phyloP scores from a whole-genome alignment of 1,140 invertebrate genomes.

The Pectinophora gossypiella region DNA sequence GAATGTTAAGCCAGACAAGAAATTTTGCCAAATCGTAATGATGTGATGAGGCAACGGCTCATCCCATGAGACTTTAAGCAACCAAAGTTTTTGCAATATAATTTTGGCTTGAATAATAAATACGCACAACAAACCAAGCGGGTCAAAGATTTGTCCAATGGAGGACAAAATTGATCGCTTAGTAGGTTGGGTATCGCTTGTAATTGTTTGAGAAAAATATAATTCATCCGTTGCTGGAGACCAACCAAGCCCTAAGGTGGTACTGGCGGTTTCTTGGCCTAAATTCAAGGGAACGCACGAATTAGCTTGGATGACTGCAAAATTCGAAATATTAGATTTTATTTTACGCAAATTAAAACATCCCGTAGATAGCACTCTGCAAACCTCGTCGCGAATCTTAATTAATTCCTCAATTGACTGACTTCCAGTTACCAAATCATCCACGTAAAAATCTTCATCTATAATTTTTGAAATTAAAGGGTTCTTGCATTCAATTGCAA shows the following conservation, averaged over 20 bases:
- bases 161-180: conserved; percentile 25
- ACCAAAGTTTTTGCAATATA: conserved; percentile 56
- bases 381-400: too few species aligned
- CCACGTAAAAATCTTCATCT: too few species aligned
- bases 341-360: too few species aligned
- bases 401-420: too few species aligned
- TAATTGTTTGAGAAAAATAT: conserved; percentile 18
- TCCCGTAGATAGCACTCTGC: too few species aligned
- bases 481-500: too few species aligned
- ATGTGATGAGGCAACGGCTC: conserved; percentile 27
- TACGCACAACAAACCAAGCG: conserved; percentile 49
- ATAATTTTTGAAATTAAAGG: too few species aligned
- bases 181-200: neutral
- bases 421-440: too few species aligned
- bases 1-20: neutral
- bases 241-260: conserved; percentile 33
- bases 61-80: too few species aligned
- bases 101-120: conserved; percentile 48
- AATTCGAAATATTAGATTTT: neutral
- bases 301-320: conserved; percentile 5
- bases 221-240: conserved; percentile 19
- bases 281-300: neutral
- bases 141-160: conserved; percentile 47
- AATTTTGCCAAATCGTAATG: conserved; percentile 21
- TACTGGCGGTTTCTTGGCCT: conserved; percentile 8